These are phyloP conservation scores for Eulacestoma nigropectus DNA, from an alignment of 2,113 vertebrate genomes.

Conservation along the genomic window DNA sequence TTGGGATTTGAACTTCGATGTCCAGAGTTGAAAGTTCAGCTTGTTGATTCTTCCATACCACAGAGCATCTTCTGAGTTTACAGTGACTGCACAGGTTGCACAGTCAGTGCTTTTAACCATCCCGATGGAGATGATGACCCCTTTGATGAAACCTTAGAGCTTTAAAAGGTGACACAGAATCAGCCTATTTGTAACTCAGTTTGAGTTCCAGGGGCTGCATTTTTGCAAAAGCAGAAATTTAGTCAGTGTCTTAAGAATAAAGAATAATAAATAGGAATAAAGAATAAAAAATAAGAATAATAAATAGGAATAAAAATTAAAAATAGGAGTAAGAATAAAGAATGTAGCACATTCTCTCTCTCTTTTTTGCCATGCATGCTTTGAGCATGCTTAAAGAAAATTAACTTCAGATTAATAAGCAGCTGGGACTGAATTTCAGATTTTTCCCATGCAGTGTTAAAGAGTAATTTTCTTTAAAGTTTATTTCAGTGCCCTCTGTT, in stretches of 20 bases:
- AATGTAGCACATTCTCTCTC: not conserved
- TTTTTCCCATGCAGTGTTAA: not conserved
- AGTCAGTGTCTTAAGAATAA: not conserved
- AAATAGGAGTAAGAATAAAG: not conserved
- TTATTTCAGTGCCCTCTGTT: not conserved
- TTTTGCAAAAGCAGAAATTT: not conserved
- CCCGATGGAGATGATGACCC: not conserved
- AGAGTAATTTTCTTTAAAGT: not conserved
- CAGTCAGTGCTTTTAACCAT: not conserved
- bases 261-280: not conserved
- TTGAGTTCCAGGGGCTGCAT: not conserved
- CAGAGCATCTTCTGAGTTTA: not conserved
- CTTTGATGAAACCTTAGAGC: not conserved
- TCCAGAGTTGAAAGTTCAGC: conserved; percentile 21
- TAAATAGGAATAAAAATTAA: not conserved
- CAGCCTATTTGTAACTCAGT: not conserved
- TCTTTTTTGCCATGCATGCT: not conserved
- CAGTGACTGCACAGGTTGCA: not conserved
- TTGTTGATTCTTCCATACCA: not conserved
- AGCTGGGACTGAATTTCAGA: not conserved
- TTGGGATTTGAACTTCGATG: conserved; percentile 18
- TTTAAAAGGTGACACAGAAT: not conserved
- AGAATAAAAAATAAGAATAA: not conserved
- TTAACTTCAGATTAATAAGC: not conserved
- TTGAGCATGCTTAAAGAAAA: not conserved